phyloP scores from a whole-genome alignment of 2,888 invertebrate genomes.

The Erpobdella octoculata region DNA sequence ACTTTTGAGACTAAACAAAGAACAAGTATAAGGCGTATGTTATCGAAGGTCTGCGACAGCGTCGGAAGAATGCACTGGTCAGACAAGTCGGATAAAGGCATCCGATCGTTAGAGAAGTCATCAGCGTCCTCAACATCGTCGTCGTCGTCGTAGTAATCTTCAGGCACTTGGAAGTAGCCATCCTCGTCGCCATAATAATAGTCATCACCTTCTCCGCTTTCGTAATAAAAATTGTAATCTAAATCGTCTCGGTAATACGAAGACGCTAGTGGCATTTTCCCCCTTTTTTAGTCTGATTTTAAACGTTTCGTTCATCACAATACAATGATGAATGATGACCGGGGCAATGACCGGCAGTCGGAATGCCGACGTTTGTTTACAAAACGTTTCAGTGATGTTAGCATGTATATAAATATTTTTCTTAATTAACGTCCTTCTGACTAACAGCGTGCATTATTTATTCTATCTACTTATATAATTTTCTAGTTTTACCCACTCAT shows the following conservation, averaged over 20 bases:
- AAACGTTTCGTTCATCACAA: no score
- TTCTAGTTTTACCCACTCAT: no score
- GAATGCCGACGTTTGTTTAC: no score
- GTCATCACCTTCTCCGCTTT: background rate
- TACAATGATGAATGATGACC: no score
- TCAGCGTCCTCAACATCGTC: constrained; percentile 15
- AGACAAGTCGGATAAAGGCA: constrained; percentile 30
- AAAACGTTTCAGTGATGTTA: no score
- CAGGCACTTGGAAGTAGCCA: background rate
- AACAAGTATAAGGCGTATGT: constrained; percentile 43
- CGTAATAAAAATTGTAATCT: constrained; percentile 1
- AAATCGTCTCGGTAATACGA: background rate
- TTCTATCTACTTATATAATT: no score
- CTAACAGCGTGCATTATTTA: no score
- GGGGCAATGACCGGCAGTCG: no score
- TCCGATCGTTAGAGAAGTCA: constrained; percentile 25
- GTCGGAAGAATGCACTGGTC: constrained; percentile 45
- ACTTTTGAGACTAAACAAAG: constrained; percentile 44
- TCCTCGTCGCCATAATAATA: background rate
- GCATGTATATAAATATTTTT: no score
- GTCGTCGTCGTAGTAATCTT: background rate
- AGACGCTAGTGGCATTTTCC: background rate
- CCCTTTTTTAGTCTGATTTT: no score
- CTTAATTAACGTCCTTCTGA: no score
- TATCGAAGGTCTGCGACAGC: constrained; percentile 43